Percentiles rank a stretch among this genome's conserved stretches.
Evolutionary conservation across 2,113 vertebrate species (phyloP).

Genomic region (Benitochromis conjunctus): DNA sequence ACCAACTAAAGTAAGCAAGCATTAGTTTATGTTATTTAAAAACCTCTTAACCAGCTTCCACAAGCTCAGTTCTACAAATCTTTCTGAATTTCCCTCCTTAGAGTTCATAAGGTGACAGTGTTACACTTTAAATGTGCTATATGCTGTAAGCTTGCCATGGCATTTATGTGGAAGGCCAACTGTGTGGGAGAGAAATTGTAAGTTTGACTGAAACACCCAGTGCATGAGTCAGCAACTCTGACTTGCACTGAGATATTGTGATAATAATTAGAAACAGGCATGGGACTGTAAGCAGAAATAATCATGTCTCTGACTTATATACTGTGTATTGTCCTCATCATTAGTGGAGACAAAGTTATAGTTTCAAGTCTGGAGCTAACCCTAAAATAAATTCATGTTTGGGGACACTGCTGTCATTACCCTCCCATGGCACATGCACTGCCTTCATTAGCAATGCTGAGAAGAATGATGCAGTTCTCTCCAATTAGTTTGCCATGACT

Average conservation of each 20-base stretch:
- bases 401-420: background rate
- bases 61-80: background rate
- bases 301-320: background rate
- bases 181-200: background rate
- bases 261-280: slow-evolving; percentile 24
- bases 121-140: background rate
- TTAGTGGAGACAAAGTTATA: background rate
- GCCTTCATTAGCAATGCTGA: background rate
- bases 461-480: background rate
- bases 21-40: background rate
- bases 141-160: background rate
- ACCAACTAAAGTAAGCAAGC: background rate
- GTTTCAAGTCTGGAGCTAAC: background rate
- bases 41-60: background rate
- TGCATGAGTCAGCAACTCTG: slow-evolving; percentile 32
- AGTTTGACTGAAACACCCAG: background rate
- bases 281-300: background rate
- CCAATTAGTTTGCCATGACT: background rate
- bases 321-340: background rate
- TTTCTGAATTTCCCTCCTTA: background rate
- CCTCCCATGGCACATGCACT: background rate
- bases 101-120: background rate
- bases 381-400: background rate
- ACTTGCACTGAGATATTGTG: slow-evolving; percentile 2
- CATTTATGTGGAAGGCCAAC: background rate